A percentile compares a stretch with the other conserved stretches of the same genome.
phyloP scores from a whole-genome alignment of 2,888 invertebrate species.

The Chymomyza procnemis region DNA sequence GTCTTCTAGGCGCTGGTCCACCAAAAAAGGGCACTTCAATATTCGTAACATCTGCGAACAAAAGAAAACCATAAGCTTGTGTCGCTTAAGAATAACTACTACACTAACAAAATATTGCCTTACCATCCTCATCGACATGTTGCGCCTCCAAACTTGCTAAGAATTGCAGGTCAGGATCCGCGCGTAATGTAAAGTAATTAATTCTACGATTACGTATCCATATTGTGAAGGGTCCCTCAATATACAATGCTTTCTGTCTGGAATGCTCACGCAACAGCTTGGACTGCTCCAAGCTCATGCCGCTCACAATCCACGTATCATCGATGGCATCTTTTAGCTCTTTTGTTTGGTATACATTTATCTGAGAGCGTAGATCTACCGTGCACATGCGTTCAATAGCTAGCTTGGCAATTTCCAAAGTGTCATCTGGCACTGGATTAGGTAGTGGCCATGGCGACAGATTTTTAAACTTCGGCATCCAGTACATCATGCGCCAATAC shows the following conservation, averaged over 20 bases:
- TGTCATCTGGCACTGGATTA: conserved; percentile 86
- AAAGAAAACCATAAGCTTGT: not conserved
- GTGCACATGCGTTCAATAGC: conserved; percentile 91
- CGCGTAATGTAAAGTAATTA: conserved; percentile 90
- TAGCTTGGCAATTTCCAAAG: conserved; percentile 87
- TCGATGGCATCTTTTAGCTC: conserved; percentile 88
- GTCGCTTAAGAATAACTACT: not conserved
- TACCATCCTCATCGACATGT: conserved; percentile 86
- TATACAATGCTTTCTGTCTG: conserved; percentile 83
- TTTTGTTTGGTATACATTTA: conserved; percentile 83
- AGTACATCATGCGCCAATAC: conserved; percentile 90
- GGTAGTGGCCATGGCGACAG: conserved; percentile 92
- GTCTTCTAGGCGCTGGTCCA: conserved; percentile 77
- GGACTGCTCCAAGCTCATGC: conserved; percentile 88
- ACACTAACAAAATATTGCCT: not conserved
- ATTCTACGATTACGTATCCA: conserved; percentile 88
- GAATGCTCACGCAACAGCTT: conserved; percentile 84
- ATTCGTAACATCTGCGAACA: conserved; percentile 83
- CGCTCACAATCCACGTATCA: conserved; percentile 95
- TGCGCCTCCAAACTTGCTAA: conserved; percentile 76
- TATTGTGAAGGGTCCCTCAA: conserved; percentile 91
- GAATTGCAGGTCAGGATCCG: conserved; percentile 82
- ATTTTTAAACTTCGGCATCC: conserved; percentile 96
- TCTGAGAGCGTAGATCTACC: conserved; percentile 86
- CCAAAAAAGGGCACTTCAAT: conserved; percentile 82